Percentiles rank a stretch among this genome's conserved stretches.
phyloP scores from a whole-genome alignment of 2,113 vertebrate species.

The Crypturellus undulatus region DNA sequence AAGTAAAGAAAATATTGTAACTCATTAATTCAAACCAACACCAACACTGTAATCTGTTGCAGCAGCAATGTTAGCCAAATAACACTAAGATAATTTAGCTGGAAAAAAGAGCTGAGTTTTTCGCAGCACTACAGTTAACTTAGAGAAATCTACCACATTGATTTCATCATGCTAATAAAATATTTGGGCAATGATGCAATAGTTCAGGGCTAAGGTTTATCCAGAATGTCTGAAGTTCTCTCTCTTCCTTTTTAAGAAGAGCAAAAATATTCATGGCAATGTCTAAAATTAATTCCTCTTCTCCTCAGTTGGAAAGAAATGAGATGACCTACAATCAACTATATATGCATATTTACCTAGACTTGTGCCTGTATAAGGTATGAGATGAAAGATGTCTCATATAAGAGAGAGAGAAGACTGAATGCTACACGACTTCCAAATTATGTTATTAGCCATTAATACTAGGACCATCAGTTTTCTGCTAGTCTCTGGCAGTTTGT shows the following conservation, averaged over 20 bases:
- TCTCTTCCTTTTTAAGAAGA: neutral
- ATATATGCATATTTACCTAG: neutral
- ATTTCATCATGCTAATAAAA: constrained; percentile 17
- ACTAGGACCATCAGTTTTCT: constrained; percentile 18
- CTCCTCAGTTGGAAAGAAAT: neutral
- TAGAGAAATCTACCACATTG: neutral
- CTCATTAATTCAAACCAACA: neutral
- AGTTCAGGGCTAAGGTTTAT: neutral
- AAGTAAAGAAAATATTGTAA: neutral
- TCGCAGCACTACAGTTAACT: neutral
- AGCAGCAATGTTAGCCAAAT: neutral
- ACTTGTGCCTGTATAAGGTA: neutral
- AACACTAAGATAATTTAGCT: neutral
- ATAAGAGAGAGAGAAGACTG: neutral
- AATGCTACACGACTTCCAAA: neutral
- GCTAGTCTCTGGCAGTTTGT: constrained; percentile 12
- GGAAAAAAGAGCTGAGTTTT: neutral
- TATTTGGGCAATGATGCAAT: neutral
- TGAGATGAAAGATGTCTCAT: neutral
- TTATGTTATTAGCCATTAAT: constrained; percentile 21
- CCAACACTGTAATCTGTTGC: neutral
- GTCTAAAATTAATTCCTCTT: neutral
- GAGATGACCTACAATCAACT: neutral
- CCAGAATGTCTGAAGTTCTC: neutral
- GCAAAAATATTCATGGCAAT: neutral